These are phyloP conservation scores for Podarcis lilfordi DNA, from an alignment of 2,797 vertebrate species.

Conservation along the genomic window DNA sequence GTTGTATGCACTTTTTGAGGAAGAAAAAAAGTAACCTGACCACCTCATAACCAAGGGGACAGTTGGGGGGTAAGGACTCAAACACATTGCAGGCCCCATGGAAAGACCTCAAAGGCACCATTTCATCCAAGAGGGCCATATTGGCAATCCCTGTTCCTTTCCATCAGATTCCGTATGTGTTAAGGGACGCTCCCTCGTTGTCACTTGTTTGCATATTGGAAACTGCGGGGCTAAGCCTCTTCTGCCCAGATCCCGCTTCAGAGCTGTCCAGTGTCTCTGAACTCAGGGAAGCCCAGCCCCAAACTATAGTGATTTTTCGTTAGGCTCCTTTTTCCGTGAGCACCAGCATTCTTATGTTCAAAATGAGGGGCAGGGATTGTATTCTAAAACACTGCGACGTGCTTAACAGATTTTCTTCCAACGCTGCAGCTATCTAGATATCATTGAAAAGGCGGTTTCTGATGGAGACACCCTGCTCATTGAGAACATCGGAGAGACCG, in stretches of 20 bases:
- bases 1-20: no score
- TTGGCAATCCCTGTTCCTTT: background rate
- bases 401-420: background rate
- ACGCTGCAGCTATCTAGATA: constrained; percentile 75
- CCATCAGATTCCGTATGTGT: no score
- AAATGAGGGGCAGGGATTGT: no score
- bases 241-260: background rate
- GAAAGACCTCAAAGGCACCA: background rate
- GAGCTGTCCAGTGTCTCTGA: background rate
- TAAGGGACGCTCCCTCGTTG: background rate
- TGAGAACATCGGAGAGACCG: constrained; percentile 74
- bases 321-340: background rate
- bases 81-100: no score
- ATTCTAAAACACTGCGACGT: background rate
- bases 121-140: background rate
- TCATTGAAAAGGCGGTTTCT: constrained; percentile 73
- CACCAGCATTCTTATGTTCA: background rate
- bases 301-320: no score
- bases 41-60: no score
- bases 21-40: no score
- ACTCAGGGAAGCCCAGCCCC: background rate
- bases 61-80: no score
- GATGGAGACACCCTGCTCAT: constrained; percentile 76
- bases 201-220: background rate
- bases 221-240: background rate